Evolutionary conservation across 1,140 invertebrate genomes (phyloP).

Genomic region (Spodoptera frugiperda): DNA sequence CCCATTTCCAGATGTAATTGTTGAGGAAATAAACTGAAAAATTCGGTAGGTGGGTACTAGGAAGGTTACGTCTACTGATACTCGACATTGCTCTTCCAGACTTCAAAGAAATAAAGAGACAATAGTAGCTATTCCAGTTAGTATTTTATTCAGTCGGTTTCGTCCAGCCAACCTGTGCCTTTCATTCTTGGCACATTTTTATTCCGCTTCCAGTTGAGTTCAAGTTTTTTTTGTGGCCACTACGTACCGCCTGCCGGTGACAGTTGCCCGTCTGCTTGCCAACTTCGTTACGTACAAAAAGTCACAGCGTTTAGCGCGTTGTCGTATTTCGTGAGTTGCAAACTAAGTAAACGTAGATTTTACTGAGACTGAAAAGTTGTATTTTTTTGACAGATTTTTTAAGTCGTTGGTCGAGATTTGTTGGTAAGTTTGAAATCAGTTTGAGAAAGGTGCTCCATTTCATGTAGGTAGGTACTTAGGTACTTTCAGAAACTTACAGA

Average conservation of each 20-base stretch:
- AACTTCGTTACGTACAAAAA: constrained; percentile 45
- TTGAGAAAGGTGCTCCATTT: background rate
- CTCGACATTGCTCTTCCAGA: background rate
- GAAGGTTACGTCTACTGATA: background rate
- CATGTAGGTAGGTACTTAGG: too few relatives aligned
- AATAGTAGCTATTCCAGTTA: constrained; percentile 20
- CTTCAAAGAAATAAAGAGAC: constrained; percentile 1
- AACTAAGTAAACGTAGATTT: constrained; percentile 38
- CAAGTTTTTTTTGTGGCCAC: constrained; percentile 32
- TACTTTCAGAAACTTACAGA: too few relatives aligned
- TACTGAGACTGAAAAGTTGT: background rate
- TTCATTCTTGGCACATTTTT: constrained; percentile 43
- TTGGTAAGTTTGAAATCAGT: background rate
- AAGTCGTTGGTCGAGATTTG: background rate
- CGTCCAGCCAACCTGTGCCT: constrained; percentile 33
- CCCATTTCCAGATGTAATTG: too few relatives aligned
- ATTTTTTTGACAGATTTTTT: constrained; percentile 14
- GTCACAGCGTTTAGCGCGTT: constrained; percentile 37
- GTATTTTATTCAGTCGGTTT: constrained; percentile 36
- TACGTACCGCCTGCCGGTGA: constrained; percentile 36
- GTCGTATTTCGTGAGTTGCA: constrained; percentile 34
- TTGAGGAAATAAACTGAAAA: too few relatives aligned
- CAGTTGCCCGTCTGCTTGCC: constrained; percentile 45
- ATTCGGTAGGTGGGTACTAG: too few relatives aligned
- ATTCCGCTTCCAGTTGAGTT: constrained; percentile 28